phyloP scores from a whole-genome alignment of 2,888 invertebrate genomes.

The Griposia aprilina region DNA sequence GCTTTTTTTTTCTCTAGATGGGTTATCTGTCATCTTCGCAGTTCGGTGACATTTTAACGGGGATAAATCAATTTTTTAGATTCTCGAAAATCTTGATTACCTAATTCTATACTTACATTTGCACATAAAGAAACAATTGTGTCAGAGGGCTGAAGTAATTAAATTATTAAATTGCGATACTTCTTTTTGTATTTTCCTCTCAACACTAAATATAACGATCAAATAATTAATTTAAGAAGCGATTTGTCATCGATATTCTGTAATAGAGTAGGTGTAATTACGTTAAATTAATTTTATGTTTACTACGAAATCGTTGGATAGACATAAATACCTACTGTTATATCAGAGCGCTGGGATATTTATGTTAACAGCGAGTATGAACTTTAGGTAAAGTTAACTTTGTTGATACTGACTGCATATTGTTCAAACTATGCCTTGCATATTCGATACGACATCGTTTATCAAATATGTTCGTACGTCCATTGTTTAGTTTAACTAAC shows the following conservation, averaged over 20 bases:
- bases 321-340: background rate
- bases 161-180: background rate
- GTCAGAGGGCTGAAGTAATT: conserved; percentile 7
- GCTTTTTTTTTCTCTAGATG: background rate
- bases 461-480: background rate
- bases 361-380: background rate
- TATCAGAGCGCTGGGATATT: background rate
- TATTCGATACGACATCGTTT: background rate
- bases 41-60: background rate
- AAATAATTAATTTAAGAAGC: background rate
- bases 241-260: conserved; percentile 13
- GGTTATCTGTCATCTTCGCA: background rate
- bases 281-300: conserved; percentile 13
- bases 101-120: background rate
- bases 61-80: rapidly evolving
- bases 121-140: background rate
- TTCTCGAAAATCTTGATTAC: background rate
- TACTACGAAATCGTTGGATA: background rate
- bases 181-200: background rate
- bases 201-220: background rate
- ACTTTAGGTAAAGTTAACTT: background rate
- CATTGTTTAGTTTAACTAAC: conserved; percentile 13
- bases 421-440: background rate
- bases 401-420: background rate
- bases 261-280: background rate